These are phyloP conservation scores for Gymnogyps californianus DNA, from an alignment of 2,113 vertebrate species.

Conservation along the genomic window DNA sequence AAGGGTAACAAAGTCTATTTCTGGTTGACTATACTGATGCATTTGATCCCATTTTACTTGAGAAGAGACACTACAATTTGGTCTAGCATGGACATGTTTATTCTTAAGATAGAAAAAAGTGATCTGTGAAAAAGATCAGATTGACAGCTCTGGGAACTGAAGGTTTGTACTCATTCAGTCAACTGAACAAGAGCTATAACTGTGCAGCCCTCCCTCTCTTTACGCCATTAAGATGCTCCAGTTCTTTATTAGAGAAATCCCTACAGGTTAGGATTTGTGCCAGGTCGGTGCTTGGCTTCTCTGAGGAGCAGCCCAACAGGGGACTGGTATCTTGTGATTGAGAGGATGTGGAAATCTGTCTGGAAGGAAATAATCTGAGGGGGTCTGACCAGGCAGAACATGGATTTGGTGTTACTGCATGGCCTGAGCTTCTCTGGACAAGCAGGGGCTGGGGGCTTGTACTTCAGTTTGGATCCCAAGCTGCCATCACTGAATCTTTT, in stretches of 20 bases:
- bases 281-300: background rate
- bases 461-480: background rate
- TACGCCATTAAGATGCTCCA: background rate
- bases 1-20: background rate
- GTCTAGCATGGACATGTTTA: background rate
- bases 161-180: background rate
- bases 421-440: background rate
- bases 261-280: background rate
- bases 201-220: background rate
- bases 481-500: background rate
- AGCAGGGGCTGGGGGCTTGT: background rate
- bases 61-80: background rate
- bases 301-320: background rate
- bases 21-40: background rate
- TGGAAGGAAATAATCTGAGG: background rate
- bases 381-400: background rate
- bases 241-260: background rate
- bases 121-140: background rate
- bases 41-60: background rate
- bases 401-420: background rate
- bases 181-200: background rate
- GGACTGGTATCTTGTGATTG: background rate
- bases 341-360: background rate
- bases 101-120: background rate
- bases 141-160: background rate